These are phyloP conservation scores for Piezodorus guildinii DNA, from an alignment of 1,140 invertebrate species.

Conservation along the genomic window DNA sequence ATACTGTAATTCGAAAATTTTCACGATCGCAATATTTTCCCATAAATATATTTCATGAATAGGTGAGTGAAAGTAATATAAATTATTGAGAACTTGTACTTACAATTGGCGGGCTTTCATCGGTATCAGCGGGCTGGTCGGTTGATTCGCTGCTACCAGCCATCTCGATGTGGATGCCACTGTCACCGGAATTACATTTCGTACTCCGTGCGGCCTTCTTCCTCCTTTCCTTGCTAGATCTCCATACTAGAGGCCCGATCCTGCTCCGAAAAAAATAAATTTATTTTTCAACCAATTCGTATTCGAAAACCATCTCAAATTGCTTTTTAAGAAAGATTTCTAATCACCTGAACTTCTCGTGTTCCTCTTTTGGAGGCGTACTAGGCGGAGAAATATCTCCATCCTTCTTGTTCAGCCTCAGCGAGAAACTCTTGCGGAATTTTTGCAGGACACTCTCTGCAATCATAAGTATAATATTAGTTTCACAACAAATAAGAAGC, in stretches of 20 bases:
- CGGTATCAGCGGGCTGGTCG: slow-evolving; percentile 34
- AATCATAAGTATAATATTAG: not conserved
- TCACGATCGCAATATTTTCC: no score
- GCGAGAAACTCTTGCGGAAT: slow-evolving; percentile 55
- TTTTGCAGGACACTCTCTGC: slow-evolving; percentile 47
- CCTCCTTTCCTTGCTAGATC: slow-evolving; percentile 56
- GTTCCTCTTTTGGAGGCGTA: slow-evolving; percentile 21
- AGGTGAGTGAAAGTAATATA: no score
- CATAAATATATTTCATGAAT: no score
- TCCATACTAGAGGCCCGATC: slow-evolving; percentile 57
- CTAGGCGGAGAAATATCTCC: not conserved
- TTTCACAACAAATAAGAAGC: no score
- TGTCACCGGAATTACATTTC: slow-evolving; percentile 64
- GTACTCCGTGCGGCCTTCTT: slow-evolving; percentile 54
- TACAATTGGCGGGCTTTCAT: slow-evolving; percentile 44
- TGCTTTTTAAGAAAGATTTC: no score
- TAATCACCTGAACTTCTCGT: slow-evolving; percentile 7
- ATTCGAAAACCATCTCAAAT: no score
- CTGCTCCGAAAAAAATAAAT: slow-evolving; percentile 32
- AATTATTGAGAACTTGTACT: slow-evolving; percentile 18
- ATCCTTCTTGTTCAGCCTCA: slow-evolving; percentile 43
- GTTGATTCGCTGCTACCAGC: slow-evolving; percentile 4
- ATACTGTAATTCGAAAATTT: no score
- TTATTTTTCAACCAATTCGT: not conserved
- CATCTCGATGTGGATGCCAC: slow-evolving; percentile 54